Percentiles rank a stretch among this genome's conserved stretches.
Conservation (phyloP, 2,797 vertebrate genomes). For the Pampus argenteus region DNA sequence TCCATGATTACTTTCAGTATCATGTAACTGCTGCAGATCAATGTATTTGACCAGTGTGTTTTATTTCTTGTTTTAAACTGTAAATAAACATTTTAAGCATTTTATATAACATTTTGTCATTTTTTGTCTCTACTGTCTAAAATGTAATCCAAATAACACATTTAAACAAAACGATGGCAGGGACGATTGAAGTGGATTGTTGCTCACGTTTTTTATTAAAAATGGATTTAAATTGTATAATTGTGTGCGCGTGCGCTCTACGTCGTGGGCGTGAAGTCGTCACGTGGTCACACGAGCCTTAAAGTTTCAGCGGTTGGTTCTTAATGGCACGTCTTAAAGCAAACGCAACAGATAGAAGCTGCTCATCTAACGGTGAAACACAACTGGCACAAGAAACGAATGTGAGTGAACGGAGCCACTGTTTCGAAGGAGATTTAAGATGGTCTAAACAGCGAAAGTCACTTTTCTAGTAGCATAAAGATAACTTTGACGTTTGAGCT, state of each 20-base stretch:
- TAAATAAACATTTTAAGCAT: constrained; percentile 84
- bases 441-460: too few relatives aligned
- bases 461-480: accelerated
- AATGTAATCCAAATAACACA: not conserved
- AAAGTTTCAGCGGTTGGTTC: too few relatives aligned
- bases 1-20: not conserved
- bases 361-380: not conserved
- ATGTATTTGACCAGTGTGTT: constrained; percentile 2
- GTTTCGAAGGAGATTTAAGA: not conserved
- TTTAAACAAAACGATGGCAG: constrained; percentile 1
- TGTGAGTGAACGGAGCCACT: not conserved
- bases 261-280: too few relatives aligned
- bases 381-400: not conserved
- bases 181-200: constrained; percentile 57
- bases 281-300: too few relatives aligned
- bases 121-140: too few relatives aligned
- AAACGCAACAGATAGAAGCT: not conserved
- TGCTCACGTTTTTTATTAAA: constrained; percentile 30
- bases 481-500: not conserved
- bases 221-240: constrained; percentile 31
- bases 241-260: too few relatives aligned
- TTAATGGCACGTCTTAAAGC: too few relatives aligned
- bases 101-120: too few relatives aligned
- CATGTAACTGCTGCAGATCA: constrained; percentile 12
- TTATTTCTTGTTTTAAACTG: constrained; percentile 68